These are phyloP conservation scores for Eupelmus urozonus DNA, from an alignment of 2,888 invertebrate genomes.

Conservation along the genomic window DNA sequence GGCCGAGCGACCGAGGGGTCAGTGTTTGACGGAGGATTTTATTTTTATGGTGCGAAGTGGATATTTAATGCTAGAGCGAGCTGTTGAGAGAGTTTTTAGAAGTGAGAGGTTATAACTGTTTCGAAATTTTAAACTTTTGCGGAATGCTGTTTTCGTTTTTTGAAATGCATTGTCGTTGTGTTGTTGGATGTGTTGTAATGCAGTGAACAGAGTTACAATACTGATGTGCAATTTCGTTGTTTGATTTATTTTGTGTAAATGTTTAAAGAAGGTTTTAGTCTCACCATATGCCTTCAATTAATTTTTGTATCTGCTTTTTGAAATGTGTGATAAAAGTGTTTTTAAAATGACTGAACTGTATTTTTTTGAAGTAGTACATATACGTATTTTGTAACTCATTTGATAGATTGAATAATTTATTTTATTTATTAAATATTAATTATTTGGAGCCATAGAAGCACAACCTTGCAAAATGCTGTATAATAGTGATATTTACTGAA, in stretches of 20 bases:
- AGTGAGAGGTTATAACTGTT: constrained; percentile 27
- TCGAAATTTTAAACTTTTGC: background rate
- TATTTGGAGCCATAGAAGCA: too few species aligned
- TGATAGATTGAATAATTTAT: too few species aligned
- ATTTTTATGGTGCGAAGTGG: background rate
- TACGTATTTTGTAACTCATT: background rate
- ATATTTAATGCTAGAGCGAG: background rate
- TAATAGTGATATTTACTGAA: too few species aligned
- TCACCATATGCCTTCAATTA: constrained; percentile 38
- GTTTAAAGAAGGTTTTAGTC: background rate
- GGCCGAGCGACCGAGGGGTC: background rate
- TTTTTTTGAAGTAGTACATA: too few species aligned
- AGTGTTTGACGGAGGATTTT: background rate
- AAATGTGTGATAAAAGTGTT: background rate
- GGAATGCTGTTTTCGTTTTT: background rate
- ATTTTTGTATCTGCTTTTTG: background rate
- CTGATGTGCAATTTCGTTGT: background rate
- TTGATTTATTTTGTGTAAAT: background rate
- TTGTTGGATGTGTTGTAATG: too few species aligned
- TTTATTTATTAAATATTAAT: too few species aligned
- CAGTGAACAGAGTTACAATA: background rate
- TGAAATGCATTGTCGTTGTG: background rate
- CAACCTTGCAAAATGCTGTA: too few species aligned
- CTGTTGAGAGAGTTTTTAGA: background rate
- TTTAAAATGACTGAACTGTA: background rate